Evolutionary conservation across 2,113 vertebrate species (phyloP).

Genomic region (Benitochromis conjunctus): DNA sequence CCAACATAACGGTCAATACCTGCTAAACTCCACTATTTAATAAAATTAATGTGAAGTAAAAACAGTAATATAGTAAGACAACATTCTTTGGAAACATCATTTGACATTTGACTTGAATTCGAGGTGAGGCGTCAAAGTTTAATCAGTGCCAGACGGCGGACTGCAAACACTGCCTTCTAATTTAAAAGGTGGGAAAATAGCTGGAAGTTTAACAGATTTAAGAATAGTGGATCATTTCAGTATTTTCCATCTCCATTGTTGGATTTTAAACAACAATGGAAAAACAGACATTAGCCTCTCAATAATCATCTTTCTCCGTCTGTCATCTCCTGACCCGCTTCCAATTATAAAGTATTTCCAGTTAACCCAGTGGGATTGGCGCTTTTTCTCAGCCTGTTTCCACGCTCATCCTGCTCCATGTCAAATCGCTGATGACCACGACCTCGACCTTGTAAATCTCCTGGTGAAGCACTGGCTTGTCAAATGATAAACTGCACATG

Average conservation of each 20-base stretch:
- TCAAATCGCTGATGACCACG: conserved; percentile 7
- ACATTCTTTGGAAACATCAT: not conserved
- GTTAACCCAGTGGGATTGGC: not conserved
- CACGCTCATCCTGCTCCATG: not conserved
- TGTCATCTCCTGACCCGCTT: not conserved
- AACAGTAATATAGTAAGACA: not conserved
- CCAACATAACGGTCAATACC: fast-evolving
- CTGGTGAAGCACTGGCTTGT: not conserved
- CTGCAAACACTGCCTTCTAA: no score
- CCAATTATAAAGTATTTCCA: conserved; percentile 4
- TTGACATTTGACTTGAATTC: not conserved
- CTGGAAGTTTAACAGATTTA: not conserved
- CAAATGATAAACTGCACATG: conserved; percentile 26
- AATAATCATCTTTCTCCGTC: not conserved
- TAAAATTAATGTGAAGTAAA: not conserved
- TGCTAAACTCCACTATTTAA: fast-evolving
- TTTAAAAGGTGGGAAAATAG: not conserved
- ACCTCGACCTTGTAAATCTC: conserved; percentile 27
- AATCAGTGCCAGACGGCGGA: fast-evolving
- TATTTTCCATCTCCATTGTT: not conserved
- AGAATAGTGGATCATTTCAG: not conserved
- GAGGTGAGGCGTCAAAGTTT: not conserved
- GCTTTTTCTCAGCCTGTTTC: not conserved
- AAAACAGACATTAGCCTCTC: not conserved
- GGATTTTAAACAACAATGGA: not conserved